phyloP scores from a whole-genome alignment of 2,888 invertebrate species.

The Heliconius aoede region DNA sequence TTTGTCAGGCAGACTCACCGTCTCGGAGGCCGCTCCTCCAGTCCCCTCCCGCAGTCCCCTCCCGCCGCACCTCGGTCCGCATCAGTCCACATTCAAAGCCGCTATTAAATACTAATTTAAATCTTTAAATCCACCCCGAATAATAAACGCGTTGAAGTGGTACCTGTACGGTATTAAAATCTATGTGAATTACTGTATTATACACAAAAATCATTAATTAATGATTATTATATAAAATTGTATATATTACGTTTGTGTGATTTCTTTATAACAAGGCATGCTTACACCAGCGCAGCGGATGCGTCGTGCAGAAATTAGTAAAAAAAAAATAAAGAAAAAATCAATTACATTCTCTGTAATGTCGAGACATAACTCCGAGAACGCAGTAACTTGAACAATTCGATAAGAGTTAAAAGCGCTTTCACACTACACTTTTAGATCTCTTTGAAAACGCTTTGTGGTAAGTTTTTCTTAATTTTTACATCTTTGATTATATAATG shows the following conservation, averaged over 20 bases:
- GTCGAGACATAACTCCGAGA: slow-evolving; percentile 62
- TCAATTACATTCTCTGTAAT: slow-evolving; percentile 57
- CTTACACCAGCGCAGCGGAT: slow-evolving; percentile 46
- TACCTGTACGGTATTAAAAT: slow-evolving; percentile 70
- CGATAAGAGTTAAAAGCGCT: slow-evolving; percentile 55
- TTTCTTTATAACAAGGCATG: slow-evolving; percentile 40
- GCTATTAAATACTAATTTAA: slow-evolving; percentile 76
- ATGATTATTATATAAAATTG: not conserved
- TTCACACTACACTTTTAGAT: slow-evolving; percentile 51
- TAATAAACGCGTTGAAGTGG: slow-evolving; percentile 70
- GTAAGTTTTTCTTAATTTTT: not conserved
- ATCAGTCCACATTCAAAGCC: slow-evolving; percentile 52
- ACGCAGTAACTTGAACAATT: slow-evolving; percentile 57
- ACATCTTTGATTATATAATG: too few relatives aligned
- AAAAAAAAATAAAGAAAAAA: slow-evolving; percentile 54
- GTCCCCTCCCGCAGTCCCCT: slow-evolving; percentile 46
- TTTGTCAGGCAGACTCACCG: slow-evolving; percentile 81
- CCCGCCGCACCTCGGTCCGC: slow-evolving; percentile 48
- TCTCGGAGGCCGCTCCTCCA: slow-evolving; percentile 63
- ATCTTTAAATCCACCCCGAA: slow-evolving; percentile 72
- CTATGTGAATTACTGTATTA: slow-evolving; percentile 34
- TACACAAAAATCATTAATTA: not conserved
- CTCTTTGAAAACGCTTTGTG: not conserved
- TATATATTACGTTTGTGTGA: slow-evolving; percentile 24
- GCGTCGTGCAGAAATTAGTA: slow-evolving; percentile 59